phyloP scores from a whole-genome alignment of 2,888 invertebrate genomes.

The Abscondita cerata region DNA sequence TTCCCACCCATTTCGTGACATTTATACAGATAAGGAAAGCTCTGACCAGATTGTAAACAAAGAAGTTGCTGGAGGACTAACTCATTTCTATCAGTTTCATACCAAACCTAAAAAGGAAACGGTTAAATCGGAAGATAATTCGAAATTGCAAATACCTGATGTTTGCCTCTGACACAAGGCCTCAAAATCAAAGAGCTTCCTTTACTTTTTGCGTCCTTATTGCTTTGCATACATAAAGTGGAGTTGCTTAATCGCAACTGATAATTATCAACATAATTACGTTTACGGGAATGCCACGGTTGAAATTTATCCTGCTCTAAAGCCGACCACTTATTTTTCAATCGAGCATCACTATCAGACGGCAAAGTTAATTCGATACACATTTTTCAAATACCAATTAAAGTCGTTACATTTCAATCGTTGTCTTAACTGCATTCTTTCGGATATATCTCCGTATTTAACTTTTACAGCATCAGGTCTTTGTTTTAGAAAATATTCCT shows the following conservation, averaged over 20 bases:
- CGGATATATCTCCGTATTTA: slow-evolving; percentile 81
- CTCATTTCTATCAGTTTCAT: slow-evolving; percentile 83
- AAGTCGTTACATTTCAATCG: slow-evolving; percentile 81
- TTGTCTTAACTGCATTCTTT: slow-evolving; percentile 74
- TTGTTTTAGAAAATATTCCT: slow-evolving; percentile 77
- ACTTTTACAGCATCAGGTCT: slow-evolving; percentile 69
- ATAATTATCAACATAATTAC: slow-evolving; percentile 75
- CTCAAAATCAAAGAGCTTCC: slow-evolving; percentile 76
- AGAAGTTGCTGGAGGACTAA: slow-evolving; percentile 82
- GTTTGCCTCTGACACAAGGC: slow-evolving; percentile 72
- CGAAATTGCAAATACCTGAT: slow-evolving; percentile 65
- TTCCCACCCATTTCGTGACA: slow-evolving; percentile 92
- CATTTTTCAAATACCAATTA: slow-evolving; percentile 84
- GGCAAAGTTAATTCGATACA: slow-evolving; percentile 82
- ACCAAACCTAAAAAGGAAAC: slow-evolving; percentile 72
- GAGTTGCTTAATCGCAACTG: slow-evolving; percentile 77
- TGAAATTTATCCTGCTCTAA: slow-evolving; percentile 72
- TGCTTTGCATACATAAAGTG: slow-evolving; percentile 79
- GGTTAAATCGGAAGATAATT: not conserved
- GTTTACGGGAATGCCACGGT: slow-evolving; percentile 83
- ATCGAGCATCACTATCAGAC: slow-evolving; percentile 63
- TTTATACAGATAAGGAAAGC: slow-evolving; percentile 77
- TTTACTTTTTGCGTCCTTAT: slow-evolving; percentile 78
- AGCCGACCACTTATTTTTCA: slow-evolving; percentile 67
- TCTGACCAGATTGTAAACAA: slow-evolving; percentile 80